phyloP scores from a whole-genome alignment of 2,797 vertebrate species.

The Enteromius mattozi region DNA sequence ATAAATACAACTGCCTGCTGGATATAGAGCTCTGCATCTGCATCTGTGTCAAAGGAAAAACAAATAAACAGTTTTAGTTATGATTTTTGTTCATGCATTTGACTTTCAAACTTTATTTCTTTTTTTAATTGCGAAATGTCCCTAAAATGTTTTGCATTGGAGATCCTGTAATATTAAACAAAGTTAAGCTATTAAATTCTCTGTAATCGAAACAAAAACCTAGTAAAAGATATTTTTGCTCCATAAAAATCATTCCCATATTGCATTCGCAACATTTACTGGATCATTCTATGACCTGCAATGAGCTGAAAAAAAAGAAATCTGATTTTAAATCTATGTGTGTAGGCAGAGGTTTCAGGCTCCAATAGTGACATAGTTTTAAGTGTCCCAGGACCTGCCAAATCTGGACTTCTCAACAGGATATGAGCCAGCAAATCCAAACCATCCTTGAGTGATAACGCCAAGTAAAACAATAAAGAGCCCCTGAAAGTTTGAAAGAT shows the following conservation, averaged over 20 bases:
- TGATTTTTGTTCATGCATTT: neutral
- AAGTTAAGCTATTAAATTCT: neutral
- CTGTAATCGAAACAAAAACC: neutral
- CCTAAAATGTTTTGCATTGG: neutral
- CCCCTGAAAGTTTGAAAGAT: neutral
- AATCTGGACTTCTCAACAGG: conserved; percentile 18
- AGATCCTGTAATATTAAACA: neutral
- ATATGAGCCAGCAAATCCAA: conserved; percentile 31
- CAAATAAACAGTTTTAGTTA: neutral
- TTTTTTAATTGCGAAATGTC: neutral
- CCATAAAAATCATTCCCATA: neutral
- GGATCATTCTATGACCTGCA: neutral
- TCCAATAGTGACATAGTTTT: neutral
- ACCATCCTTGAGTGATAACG: neutral
- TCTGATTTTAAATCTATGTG: neutral
- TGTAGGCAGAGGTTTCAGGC: neutral
- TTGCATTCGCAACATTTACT: neutral
- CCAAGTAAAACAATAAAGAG: neutral
- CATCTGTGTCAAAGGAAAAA: conserved; percentile 49
- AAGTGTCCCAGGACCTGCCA: neutral
- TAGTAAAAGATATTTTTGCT: neutral
- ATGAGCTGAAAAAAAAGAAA: neutral
- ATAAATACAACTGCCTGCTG: conserved; percentile 92
- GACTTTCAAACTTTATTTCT: neutral
- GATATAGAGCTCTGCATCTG: conserved; percentile 76